Percentiles rank a stretch among this genome's conserved stretches.
Conservation (phyloP, 2,113 vertebrate species). For the Tautogolabrus adspersus region DNA sequence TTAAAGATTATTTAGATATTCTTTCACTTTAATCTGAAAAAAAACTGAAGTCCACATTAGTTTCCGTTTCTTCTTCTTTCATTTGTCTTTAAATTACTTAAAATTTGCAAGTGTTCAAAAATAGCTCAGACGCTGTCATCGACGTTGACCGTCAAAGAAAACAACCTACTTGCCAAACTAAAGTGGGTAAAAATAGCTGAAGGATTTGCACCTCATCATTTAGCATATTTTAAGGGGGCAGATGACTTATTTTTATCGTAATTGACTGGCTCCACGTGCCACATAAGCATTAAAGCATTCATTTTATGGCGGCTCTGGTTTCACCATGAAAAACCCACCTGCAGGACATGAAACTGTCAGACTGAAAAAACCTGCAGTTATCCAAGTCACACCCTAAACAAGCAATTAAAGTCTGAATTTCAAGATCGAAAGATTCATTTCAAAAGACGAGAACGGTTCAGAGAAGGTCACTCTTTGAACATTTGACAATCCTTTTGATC, state of each 20-base stretch:
- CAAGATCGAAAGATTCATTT: background rate
- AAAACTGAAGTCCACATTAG: background rate
- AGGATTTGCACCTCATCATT: conserved; percentile 29
- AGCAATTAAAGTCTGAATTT: background rate
- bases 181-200: conserved; percentile 14
- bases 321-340: background rate
- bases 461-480: background rate
- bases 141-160: conserved; percentile 23
- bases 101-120: background rate
- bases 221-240: conserved; percentile 22
- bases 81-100: background rate
- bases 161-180: conserved; percentile 13
- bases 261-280: conserved; percentile 7
- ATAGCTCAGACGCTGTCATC: background rate
- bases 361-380: background rate
- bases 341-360: background rate
- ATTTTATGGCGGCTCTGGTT: conserved; percentile 14
- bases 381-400: background rate
- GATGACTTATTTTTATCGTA: conserved; percentile 32
- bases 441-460: background rate
- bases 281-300: conserved; percentile 4
- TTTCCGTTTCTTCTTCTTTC: background rate
- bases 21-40: too few species aligned
- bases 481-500: background rate
- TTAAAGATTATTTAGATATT: too few species aligned